Percentiles rank a stretch among this genome's conserved stretches.
These are phyloP conservation scores for Mimas tiliae DNA, from an alignment of 2,888 invertebrate species.

Conservation along the genomic window DNA sequence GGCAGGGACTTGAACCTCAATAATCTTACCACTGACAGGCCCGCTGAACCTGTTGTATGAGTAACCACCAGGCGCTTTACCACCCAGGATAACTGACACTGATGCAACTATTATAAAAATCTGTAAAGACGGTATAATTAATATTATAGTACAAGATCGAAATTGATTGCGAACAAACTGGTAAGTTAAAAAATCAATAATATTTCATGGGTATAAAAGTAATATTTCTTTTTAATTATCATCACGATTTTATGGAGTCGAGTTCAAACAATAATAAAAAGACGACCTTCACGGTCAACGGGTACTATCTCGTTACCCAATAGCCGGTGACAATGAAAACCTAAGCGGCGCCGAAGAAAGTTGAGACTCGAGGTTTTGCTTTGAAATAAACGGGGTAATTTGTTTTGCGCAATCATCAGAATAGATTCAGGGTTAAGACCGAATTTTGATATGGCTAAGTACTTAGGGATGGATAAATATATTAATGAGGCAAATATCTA, in stretches of 20 bases:
- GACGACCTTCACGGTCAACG: constrained; percentile 73
- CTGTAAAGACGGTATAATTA: constrained; percentile 48
- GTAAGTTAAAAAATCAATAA: not conserved
- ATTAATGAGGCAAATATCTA: too few species aligned
- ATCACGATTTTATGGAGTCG: constrained; percentile 4
- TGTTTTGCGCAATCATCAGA: constrained; percentile 27
- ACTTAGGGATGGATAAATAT: not conserved
- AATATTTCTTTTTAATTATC: not conserved
- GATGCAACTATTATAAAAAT: constrained; percentile 55
- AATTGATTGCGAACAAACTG: too few species aligned
- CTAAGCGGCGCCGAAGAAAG: constrained; percentile 54
- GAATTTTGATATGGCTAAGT: not conserved
- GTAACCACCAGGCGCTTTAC: constrained; percentile 82
- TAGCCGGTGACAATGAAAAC: constrained; percentile 71
- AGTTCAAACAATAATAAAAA: constrained; percentile 46
- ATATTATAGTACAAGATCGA: too few species aligned
- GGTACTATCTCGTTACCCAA: constrained; percentile 64
- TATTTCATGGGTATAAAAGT: not conserved
- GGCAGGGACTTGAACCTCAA: constrained; percentile 83
- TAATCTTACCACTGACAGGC: constrained; percentile 88
- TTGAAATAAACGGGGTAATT: constrained; percentile 37
- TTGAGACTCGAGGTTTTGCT: constrained; percentile 39
- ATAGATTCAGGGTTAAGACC: constrained; percentile 26
- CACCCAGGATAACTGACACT: constrained; percentile 54
- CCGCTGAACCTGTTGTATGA: constrained; percentile 90